These are phyloP conservation scores for Crypturellus tataupa DNA, from an alignment of 2,797 vertebrate species.

Conservation along the genomic window DNA sequence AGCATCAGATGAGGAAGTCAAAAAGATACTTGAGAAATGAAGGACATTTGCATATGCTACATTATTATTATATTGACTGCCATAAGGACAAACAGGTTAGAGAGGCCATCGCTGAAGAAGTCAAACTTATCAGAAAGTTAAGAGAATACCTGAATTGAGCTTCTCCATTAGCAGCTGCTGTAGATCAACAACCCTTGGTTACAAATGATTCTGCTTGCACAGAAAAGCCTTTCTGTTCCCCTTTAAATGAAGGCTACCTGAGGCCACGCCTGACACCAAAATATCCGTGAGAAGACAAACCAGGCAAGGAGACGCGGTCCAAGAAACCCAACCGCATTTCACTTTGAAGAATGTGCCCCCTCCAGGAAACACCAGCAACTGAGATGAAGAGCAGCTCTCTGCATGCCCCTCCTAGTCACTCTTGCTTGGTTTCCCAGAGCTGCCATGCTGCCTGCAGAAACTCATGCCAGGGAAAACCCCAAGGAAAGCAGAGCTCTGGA, in stretches of 20 bases:
- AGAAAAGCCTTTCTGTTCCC: not conserved
- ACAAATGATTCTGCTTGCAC: not conserved
- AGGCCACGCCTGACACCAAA: not conserved
- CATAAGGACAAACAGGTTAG: not conserved
- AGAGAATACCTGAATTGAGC: slow-evolving; percentile 37
- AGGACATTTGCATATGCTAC: not conserved
- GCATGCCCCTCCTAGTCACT: fast-evolving
- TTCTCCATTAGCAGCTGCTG: slow-evolving; percentile 31
- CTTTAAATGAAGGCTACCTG: not conserved
- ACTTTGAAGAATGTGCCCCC: not conserved
- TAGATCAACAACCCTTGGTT: not conserved
- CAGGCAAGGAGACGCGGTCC: slow-evolving; percentile 51
- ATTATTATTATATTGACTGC: not conserved
- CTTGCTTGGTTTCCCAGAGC: not conserved
- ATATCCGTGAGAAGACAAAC: slow-evolving; percentile 12
- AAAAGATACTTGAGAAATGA: not conserved
- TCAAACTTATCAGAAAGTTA: not conserved
- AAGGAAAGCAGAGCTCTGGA: fast-evolving
- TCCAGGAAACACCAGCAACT: not conserved
- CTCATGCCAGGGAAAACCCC: not conserved
- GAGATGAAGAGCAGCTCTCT: not conserved
- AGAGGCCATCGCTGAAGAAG: not conserved
- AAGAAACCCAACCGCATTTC: slow-evolving; percentile 51
- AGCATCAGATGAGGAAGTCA: not conserved
- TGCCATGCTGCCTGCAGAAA: not conserved